A percentile compares a stretch with the other conserved stretches of the same genome.
phyloP scores from a whole-genome alignment of 2,888 invertebrate species.

The Neoscelio sp. region DNA sequence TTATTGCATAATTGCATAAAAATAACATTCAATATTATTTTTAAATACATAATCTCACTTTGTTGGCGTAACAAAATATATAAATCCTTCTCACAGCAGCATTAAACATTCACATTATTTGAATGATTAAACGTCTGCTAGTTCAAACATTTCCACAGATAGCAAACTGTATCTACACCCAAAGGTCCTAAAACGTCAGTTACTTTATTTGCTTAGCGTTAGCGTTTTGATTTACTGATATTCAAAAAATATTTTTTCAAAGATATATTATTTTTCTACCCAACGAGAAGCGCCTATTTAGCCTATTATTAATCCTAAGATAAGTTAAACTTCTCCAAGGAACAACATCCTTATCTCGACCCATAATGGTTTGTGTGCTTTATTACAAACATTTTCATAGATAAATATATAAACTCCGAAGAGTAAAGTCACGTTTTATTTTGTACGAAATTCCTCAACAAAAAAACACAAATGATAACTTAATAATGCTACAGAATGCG shows the following conservation, averaged over 20 bases:
- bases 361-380: conserved; percentile 56
- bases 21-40: no score
- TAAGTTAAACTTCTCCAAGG: conserved; percentile 47
- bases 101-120: conserved; percentile 24
- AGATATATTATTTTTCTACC: conserved; percentile 29
- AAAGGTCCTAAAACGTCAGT: conserved; percentile 30
- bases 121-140: conserved; percentile 41
- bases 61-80: no score
- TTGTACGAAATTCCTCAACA: conserved; percentile 1
- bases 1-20: no score
- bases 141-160: conserved; percentile 44
- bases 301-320: conserved; percentile 43
- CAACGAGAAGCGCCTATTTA: conserved; percentile 28
- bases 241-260: conserved; percentile 23
- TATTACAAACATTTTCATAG: conserved; percentile 59
- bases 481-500: no score
- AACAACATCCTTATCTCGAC: conserved; percentile 52
- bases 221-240: conserved; percentile 20
- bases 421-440: conserved; percentile 30
- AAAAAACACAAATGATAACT: background rate
- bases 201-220: conserved; percentile 24
- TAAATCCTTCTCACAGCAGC: no score
- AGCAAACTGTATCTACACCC: conserved; percentile 29
- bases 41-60: no score
- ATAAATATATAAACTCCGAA: conserved; percentile 29